Evolutionary conservation across 2,888 invertebrate genomes (phyloP).

Genomic region (Mythimna lalbum): DNA sequence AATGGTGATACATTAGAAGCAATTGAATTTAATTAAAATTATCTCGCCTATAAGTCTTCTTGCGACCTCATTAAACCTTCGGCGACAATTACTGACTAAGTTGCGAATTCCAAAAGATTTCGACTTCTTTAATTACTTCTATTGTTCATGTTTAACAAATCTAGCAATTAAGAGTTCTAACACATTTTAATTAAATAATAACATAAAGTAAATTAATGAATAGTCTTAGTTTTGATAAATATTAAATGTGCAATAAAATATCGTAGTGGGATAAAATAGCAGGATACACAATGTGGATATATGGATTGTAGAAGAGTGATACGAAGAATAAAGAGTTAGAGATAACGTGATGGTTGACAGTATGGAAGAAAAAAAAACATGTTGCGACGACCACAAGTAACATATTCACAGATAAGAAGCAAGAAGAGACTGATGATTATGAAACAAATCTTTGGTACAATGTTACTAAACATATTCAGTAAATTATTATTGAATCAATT

Average conservation of each 20-base stretch:
- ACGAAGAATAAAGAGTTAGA: no score
- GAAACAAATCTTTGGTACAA: no score
- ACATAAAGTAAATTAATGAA: neutral
- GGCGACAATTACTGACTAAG: conserved; percentile 21
- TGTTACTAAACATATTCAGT: neutral
- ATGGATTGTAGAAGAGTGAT: no score
- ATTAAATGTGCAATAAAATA: neutral
- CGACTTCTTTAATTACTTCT: conserved; percentile 34
- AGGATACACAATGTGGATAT: neutral
- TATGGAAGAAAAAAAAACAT: no score
- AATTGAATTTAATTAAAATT: conserved; percentile 51
- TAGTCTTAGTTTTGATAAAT: neutral
- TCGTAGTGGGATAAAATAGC: neutral
- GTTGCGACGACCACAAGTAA: no score
- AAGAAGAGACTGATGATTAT: no score
- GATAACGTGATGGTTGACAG: no score
- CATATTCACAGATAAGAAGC: no score
- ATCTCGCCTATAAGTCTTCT: conserved; percentile 31
- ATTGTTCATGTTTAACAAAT: conserved; percentile 31
- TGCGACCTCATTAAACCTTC: conserved; percentile 36
- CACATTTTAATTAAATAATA: conserved; percentile 21
- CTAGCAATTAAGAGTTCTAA: neutral
- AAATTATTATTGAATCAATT: neutral
- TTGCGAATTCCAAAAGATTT: conserved; percentile 27
- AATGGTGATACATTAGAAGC: conserved; percentile 11